Conservation (phyloP, 2,888 invertebrate genomes). For the Ommatoiulus sabulosus region DNA sequence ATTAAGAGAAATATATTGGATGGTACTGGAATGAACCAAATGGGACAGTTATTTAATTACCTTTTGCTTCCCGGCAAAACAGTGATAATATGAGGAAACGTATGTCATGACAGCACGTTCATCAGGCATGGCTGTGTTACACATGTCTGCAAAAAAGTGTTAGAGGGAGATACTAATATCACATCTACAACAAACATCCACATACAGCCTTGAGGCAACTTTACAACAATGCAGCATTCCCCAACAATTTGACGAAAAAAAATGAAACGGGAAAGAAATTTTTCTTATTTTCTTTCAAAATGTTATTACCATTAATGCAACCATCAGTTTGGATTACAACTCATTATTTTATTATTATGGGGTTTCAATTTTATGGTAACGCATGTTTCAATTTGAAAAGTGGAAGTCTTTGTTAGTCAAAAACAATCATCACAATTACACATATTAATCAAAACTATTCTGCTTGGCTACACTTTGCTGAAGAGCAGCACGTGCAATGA, state of each 20-base stretch:
- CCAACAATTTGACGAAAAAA: neutral
- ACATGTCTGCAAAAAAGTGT: conserved; percentile 80
- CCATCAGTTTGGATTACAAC: too few relatives aligned
- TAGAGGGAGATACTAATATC: conserved; percentile 51
- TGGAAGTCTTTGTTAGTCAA: neutral
- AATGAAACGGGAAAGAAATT: too few relatives aligned
- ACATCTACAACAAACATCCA: conserved; percentile 62
- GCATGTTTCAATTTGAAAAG: too few relatives aligned
- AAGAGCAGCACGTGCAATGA: conserved; percentile 28
- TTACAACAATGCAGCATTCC: neutral
- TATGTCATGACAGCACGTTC: conserved; percentile 99
- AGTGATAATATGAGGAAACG: conserved; percentile 99
- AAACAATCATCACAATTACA: neutral
- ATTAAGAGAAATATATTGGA: neutral
- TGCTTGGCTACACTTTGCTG: conserved; percentile 20
- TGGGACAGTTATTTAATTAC: conserved; percentile 73
- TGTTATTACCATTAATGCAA: too few relatives aligned
- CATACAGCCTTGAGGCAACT: neutral
- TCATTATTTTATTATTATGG: too few relatives aligned
- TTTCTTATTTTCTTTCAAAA: too few relatives aligned
- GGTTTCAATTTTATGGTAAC: too few relatives aligned
- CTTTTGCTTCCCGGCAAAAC: conserved; percentile 99
- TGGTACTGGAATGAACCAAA: neutral
- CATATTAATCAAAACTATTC: conserved; percentile 3
- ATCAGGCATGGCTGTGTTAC: conserved; percentile 99